Conservation (phyloP, 2,888 invertebrate genomes). For the Drosophila pseudotakahashii region DNA sequence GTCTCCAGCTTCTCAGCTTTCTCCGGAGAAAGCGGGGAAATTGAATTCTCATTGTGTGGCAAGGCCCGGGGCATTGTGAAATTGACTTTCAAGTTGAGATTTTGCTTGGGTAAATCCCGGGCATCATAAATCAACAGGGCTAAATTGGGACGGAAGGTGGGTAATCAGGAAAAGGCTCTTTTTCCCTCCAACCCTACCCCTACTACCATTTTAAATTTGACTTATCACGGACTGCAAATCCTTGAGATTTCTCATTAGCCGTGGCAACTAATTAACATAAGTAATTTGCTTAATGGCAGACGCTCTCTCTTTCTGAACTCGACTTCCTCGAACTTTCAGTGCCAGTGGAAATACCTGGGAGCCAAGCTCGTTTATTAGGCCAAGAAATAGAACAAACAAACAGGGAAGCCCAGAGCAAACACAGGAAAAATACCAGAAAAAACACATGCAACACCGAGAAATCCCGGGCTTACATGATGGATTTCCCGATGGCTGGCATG, state of each 20-base stretch:
- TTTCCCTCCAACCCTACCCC: background rate
- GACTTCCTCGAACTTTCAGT: conserved; percentile 13
- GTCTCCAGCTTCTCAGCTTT: background rate
- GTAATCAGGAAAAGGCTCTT: conserved; percentile 36
- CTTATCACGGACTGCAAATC: conserved; percentile 43
- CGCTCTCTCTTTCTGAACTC: conserved; percentile 21
- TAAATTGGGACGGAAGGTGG: conserved; percentile 33
- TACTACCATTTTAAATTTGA: conserved; percentile 24
- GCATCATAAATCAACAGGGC: conserved; percentile 44
- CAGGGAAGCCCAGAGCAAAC: conserved; percentile 44
- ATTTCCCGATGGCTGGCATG: conserved; percentile 66
- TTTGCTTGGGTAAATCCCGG: conserved; percentile 26
- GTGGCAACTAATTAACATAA: conserved; percentile 75
- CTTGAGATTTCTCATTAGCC: conserved; percentile 70
- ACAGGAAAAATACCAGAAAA: background rate
- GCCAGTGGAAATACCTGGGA: conserved; percentile 12
- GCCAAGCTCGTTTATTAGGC: conserved; percentile 13
- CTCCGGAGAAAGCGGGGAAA: conserved; percentile 6
- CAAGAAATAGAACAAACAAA: conserved; percentile 51
- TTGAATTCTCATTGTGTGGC: conserved; percentile 35
- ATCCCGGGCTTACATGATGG: conserved; percentile 70
- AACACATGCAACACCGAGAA: conserved; percentile 34
- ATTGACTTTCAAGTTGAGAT: conserved; percentile 32
- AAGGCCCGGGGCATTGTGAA: conserved; percentile 8
- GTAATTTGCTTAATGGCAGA: conserved; percentile 70